phyloP scores from a whole-genome alignment of 1,140 invertebrate genomes.

The Apis florea region DNA sequence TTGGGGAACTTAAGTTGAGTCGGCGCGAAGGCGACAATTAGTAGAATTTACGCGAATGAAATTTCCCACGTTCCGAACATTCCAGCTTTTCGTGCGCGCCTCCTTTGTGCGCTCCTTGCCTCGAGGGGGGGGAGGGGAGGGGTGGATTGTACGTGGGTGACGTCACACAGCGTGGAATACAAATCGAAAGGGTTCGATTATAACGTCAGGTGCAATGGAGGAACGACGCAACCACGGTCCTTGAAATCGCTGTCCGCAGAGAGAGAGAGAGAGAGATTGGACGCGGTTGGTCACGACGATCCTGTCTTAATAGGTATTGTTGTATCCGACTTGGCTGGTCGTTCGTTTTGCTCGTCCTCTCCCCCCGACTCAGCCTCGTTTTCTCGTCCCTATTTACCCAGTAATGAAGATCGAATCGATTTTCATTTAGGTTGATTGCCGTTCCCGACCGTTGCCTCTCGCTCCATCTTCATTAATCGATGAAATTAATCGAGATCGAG shows the following conservation, averaged over 20 bases:
- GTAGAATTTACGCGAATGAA: slow-evolving; percentile 32
- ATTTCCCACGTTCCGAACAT: slow-evolving; percentile 14
- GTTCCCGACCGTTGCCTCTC: slow-evolving; percentile 2
- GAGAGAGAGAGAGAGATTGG: slow-evolving; percentile 45
- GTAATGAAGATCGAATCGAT: slow-evolving; percentile 61
- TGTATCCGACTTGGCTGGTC: slow-evolving; percentile 58
- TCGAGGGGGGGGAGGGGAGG: too few relatives aligned
- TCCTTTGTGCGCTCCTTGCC: not conserved
- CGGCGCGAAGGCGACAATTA: slow-evolving; percentile 28
- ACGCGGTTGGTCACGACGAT: slow-evolving; percentile 57
- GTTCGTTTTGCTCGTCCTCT: slow-evolving; percentile 17
- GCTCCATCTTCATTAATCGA: slow-evolving; percentile 43
- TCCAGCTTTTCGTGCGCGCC: not conserved
- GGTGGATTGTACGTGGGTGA: too few relatives aligned
- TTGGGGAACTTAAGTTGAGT: slow-evolving; percentile 19
- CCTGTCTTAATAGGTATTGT: slow-evolving; percentile 65
- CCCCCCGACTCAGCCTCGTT: not conserved
- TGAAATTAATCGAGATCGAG: slow-evolving; percentile 67
- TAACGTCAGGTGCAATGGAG: slow-evolving; percentile 56
- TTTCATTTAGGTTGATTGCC: slow-evolving; percentile 62
- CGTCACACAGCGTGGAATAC: slow-evolving; percentile 29
- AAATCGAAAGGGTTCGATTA: slow-evolving; percentile 53
- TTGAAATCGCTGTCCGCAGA: slow-evolving; percentile 49
- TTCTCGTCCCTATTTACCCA: slow-evolving; percentile 51
- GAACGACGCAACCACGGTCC: slow-evolving; percentile 22